These are phyloP conservation scores for Cryptocephalus primarius DNA, from an alignment of 2,888 invertebrate genomes.

Conservation along the genomic window DNA sequence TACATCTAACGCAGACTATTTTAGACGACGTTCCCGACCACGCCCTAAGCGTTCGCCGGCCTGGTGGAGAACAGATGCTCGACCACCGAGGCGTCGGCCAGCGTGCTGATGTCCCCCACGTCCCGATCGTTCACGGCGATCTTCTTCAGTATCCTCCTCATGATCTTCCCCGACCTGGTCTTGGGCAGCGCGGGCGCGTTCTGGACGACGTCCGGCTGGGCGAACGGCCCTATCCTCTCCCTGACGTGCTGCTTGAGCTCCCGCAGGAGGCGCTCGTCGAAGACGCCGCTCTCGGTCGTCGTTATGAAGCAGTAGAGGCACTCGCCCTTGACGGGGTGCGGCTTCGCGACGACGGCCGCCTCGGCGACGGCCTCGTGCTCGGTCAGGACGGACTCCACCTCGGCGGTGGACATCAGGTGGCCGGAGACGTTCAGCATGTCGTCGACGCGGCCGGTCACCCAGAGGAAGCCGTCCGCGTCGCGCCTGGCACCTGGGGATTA, in stretches of 20 bases:
- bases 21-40: slow-evolving; percentile 2
- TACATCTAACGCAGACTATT: too few relatives aligned
- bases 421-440: slow-evolving; percentile 99
- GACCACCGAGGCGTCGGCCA: slow-evolving; percentile 87
- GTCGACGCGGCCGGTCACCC: slow-evolving; percentile 95
- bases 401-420: slow-evolving; percentile 94
- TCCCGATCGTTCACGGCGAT: slow-evolving; percentile 81
- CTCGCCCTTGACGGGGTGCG: slow-evolving; percentile 93
- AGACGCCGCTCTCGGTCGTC: slow-evolving; percentile 64
- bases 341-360: slow-evolving; percentile 91
- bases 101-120: slow-evolving; percentile 87
- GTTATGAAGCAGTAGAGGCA: slow-evolving; percentile 96
- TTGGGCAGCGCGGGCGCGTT: slow-evolving; percentile 91
- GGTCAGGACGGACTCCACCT: slow-evolving; percentile 74
- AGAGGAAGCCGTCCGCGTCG: slow-evolving; percentile 89
- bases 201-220: slow-evolving; percentile 89
- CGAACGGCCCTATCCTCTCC: slow-evolving; percentile 89
- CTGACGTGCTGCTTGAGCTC: slow-evolving; percentile 73
- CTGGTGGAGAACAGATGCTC: slow-evolving; percentile 66
- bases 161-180: slow-evolving; percentile 96
- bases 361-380: slow-evolving; percentile 77
- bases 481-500: slow-evolving; percentile 62
- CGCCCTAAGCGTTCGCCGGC: slow-evolving; percentile 38
- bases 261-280: slow-evolving; percentile 56
- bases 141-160: slow-evolving; percentile 89